Evolutionary conservation across 2,113 vertebrate species (phyloP).

Genomic region (Cygnus atratus): DNA sequence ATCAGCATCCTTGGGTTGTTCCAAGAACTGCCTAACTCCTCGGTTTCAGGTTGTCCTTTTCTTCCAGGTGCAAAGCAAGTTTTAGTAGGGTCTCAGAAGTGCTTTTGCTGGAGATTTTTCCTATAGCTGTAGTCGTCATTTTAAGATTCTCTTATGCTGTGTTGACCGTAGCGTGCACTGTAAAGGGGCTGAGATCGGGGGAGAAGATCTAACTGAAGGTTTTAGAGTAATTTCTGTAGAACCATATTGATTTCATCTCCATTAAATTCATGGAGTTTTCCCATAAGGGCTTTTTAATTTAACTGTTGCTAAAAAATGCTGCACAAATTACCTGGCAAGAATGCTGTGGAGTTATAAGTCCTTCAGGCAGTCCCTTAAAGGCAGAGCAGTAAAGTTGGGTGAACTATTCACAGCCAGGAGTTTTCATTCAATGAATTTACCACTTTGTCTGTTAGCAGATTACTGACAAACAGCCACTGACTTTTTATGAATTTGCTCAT

Average conservation of each 20-base stretch:
- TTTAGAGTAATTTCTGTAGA: conserved; percentile 44
- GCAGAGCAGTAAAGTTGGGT: conserved; percentile 47
- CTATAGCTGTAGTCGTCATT: neutral
- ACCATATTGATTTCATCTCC: conserved; percentile 56
- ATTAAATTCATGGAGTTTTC: conserved; percentile 51
- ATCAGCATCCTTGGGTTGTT: neutral
- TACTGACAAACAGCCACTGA: conserved; percentile 48
- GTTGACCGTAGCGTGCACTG: neutral
- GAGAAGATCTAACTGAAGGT: neutral
- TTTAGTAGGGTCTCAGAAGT: neutral
- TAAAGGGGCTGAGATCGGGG: neutral
- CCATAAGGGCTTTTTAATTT: conserved; percentile 63
- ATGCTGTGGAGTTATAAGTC: conserved; percentile 19
- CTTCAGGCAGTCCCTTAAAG: conserved; percentile 59
- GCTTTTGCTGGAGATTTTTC: neutral
- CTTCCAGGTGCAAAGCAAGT: neutral
- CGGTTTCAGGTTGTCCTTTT: neutral
- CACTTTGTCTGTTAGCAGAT: conserved; percentile 22
- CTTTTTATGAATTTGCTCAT: conserved; percentile 59
- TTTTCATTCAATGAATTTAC: conserved; percentile 37
- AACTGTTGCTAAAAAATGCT: conserved; percentile 54
- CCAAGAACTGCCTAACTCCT: neutral
- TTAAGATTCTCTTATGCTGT: neutral
- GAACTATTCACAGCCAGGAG: conserved; percentile 25
- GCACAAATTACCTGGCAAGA: conserved; percentile 59